Evolutionary conservation across 2,888 invertebrate genomes (phyloP).

Genomic region (Dolomedes plantarius): DNA sequence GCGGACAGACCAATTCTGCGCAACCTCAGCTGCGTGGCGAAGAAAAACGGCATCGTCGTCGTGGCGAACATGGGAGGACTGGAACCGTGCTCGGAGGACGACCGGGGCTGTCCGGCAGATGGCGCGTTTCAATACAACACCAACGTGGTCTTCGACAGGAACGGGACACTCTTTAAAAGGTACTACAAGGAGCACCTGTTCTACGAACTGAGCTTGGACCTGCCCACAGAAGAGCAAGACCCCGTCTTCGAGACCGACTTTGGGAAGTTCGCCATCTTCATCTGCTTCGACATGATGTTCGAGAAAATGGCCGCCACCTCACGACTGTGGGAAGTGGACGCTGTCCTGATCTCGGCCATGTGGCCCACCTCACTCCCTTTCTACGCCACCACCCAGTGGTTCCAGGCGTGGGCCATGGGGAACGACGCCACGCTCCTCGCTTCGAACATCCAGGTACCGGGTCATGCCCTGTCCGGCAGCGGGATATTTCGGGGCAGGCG

Average conservation of each 20-base stretch:
- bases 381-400: conserved; percentile 80
- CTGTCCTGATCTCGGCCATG: conserved; percentile 84
- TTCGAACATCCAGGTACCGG: conserved; percentile 83
- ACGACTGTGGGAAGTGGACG: conserved; percentile 78
- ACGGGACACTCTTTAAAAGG: conserved; percentile 84
- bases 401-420: conserved; percentile 83
- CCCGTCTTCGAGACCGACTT: conserved; percentile 85
- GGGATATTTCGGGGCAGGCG: conserved; percentile 83
- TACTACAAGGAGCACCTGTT: conserved; percentile 76
- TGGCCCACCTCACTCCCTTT: conserved; percentile 91
- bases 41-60: conserved; percentile 81
- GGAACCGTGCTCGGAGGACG: conserved; percentile 80
- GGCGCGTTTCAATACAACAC: conserved; percentile 80
- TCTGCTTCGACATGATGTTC: conserved; percentile 90
- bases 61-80: conserved; percentile 84
- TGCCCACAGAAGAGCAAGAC: conserved; percentile 67
- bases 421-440: conserved; percentile 84
- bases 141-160: conserved; percentile 85
- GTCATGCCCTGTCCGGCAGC: conserved; percentile 82
- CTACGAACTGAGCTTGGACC: conserved; percentile 74
- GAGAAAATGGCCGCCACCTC: conserved; percentile 82
- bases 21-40: conserved; percentile 80
- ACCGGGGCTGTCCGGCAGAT: conserved; percentile 80
- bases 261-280: conserved; percentile 86
- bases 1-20: conserved; percentile 68